Percentiles rank a stretch among this genome's conserved stretches.
Evolutionary conservation across 2,888 invertebrate genomes (phyloP).

Genomic region (Tipula lateralis): DNA sequence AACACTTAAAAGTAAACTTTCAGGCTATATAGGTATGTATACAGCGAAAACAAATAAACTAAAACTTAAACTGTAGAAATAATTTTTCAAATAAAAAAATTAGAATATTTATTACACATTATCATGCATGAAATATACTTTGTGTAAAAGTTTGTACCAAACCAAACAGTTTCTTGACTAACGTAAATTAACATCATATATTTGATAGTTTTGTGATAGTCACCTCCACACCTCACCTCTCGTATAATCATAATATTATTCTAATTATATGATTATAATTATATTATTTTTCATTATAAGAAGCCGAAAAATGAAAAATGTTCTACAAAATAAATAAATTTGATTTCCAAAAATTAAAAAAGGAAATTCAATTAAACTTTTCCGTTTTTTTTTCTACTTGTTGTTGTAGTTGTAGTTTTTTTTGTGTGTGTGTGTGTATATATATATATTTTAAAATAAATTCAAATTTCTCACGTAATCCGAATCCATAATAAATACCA

Average conservation of each 20-base stretch:
- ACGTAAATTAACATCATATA: neutral
- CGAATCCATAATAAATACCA: neutral
- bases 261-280: conserved; percentile 13
- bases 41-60: neutral
- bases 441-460: neutral
- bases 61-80: neutral
- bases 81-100: too few species aligned
- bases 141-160: neutral
- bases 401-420: neutral
- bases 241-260: neutral
- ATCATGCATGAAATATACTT: neutral
- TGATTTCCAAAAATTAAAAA: neutral
- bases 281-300: neutral
- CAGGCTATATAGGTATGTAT: neutral
- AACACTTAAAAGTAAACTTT: neutral
- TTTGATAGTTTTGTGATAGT: too few species aligned
- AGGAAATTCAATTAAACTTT: conserved; percentile 14
- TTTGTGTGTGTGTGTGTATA: too few species aligned
- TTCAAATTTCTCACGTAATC: neutral
- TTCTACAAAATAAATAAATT: neutral
- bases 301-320: conserved; percentile 1
- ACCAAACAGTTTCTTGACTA: neutral
- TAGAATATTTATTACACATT: neutral
- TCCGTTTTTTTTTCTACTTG: neutral
- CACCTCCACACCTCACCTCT: neutral